Percentiles rank a stretch among this genome's conserved stretches.
Evolutionary conservation across 2,113 vertebrate genomes (phyloP).

Genomic region (Dicerorhinus sumatrensis): DNA sequence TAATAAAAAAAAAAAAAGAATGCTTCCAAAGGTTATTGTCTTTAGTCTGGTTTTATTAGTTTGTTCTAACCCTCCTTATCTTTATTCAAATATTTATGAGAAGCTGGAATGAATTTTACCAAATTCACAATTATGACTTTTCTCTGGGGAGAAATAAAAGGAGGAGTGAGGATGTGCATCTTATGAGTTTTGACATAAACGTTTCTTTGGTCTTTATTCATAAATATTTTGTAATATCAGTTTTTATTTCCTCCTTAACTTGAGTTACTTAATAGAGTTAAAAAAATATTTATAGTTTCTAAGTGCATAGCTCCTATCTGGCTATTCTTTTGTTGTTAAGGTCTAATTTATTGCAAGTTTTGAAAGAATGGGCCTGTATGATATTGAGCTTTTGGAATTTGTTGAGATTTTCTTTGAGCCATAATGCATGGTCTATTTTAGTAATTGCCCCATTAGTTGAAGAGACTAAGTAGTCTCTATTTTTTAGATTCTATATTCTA

Average conservation of each 20-base stretch:
- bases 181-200: neutral
- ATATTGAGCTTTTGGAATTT: constrained; percentile 7
- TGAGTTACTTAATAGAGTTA: neutral
- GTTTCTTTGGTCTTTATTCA: constrained; percentile 1
- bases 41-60: constrained; percentile 28
- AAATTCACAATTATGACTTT: constrained; percentile 35
- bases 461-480: neutral
- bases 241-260: constrained; percentile 14
- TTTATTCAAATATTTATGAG: constrained; percentile 36
- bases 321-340: constrained; percentile 33
- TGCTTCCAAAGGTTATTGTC: neutral
- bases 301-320: neutral
- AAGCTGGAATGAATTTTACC: neutral
- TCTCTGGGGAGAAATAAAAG: neutral
- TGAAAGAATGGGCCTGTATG: neutral
- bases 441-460: neutral
- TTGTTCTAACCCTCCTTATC: constrained; percentile 14
- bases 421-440: neutral
- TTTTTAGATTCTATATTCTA: neutral
- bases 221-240: constrained; percentile 27
- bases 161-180: neutral
- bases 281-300: constrained; percentile 32
- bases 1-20: too few species aligned
- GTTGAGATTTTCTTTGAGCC: constrained; percentile 13
- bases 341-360: constrained; percentile 4